These are phyloP conservation scores for Diachasmimorpha longicaudata DNA, from an alignment of 1,140 invertebrate genomes.

Conservation along the genomic window DNA sequence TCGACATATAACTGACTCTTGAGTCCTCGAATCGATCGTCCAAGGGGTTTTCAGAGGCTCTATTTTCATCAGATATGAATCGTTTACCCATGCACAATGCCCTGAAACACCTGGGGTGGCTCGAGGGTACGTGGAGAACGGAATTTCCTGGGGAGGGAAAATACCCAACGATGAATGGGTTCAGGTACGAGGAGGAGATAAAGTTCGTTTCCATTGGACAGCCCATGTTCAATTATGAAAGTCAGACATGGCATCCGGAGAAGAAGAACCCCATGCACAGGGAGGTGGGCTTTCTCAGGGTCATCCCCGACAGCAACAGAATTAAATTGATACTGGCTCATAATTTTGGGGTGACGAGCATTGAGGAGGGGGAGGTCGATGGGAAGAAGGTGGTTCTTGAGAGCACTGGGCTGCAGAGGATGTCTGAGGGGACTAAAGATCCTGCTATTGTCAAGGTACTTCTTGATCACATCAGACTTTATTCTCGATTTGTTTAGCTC, in stretches of 20 bases:
- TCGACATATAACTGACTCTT: too few species aligned
- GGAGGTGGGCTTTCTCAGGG: constrained; percentile 70
- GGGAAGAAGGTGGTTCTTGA: constrained; percentile 55
- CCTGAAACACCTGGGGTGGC: constrained; percentile 65
- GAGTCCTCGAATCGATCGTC: neutral
- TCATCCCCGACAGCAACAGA: constrained; percentile 66
- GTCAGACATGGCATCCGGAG: constrained; percentile 65
- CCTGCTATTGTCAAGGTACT: constrained; percentile 63
- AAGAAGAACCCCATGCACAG: constrained; percentile 69
- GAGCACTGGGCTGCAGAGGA: constrained; percentile 61
- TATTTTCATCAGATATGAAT: neutral
- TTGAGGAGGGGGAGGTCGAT: constrained; percentile 65
- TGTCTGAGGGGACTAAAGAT: constrained; percentile 61
- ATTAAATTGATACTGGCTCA: constrained; percentile 68
- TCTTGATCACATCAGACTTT: neutral
- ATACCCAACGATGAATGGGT: constrained; percentile 69
- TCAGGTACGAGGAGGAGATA: constrained; percentile 68
- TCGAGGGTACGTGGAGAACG: constrained; percentile 69
- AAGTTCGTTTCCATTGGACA: constrained; percentile 69
- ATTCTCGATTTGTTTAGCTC: neutral
- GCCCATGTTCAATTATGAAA: constrained; percentile 68
- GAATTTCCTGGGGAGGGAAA: constrained; percentile 59
- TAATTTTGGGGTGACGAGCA: constrained; percentile 67
- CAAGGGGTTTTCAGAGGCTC: neutral
- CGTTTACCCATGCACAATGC: constrained; percentile 50